Conservation (phyloP, 1,140 invertebrate genomes). For the Phocides pigmalion region DNA sequence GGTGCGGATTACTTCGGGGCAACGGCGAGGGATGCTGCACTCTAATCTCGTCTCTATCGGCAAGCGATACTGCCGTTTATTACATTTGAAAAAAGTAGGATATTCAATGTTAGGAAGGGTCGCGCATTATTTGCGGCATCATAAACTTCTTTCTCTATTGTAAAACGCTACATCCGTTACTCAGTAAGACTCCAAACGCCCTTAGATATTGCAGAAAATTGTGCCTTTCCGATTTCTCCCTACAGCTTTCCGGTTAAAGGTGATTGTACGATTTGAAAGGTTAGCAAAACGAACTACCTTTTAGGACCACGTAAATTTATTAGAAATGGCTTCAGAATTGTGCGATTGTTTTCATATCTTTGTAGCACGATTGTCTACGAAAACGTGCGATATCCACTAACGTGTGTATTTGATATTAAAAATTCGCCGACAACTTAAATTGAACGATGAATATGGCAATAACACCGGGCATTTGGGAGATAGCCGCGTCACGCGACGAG, state of each 20-base stretch:
- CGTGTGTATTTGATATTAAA: not conserved
- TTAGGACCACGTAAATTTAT: too few relatives aligned
- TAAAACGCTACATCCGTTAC: slow-evolving; percentile 27
- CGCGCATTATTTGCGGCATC: slow-evolving; percentile 29
- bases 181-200: slow-evolving; percentile 4
- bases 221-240: not conserved
- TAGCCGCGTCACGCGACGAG: slow-evolving; percentile 17
- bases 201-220: not conserved
- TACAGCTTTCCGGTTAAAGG: not conserved
- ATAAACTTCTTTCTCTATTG: slow-evolving; percentile 31
- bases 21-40: slow-evolving; percentile 7
- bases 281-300: not conserved
- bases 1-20: slow-evolving; percentile 30
- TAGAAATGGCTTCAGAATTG: too few relatives aligned
- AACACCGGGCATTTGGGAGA: slow-evolving; percentile 12
- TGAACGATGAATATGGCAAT: slow-evolving; percentile 15
- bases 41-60: slow-evolving; percentile 19
- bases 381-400: too few relatives aligned
- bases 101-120: slow-evolving; percentile 27
- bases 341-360: too few relatives aligned
- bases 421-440: not conserved
- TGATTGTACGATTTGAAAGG: not conserved
- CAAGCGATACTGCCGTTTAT: slow-evolving; percentile 7
- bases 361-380: too few relatives aligned
- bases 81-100: not conserved